These are phyloP conservation scores for Abrostola triplasia DNA, from an alignment of 2,888 invertebrate genomes.

Conservation along the genomic window DNA sequence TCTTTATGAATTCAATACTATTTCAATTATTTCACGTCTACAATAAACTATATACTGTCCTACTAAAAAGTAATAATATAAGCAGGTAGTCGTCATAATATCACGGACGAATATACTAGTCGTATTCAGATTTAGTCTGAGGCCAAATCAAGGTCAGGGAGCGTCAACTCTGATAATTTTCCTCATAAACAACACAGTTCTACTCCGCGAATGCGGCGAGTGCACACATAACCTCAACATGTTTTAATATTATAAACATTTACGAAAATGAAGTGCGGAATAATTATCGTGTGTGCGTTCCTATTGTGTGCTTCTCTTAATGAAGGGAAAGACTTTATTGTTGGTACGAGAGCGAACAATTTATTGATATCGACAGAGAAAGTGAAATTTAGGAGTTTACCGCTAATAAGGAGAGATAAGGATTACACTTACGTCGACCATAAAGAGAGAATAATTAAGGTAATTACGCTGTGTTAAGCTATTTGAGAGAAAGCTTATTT, in stretches of 20 bases:
- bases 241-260: slow-evolving; percentile 41
- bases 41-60: slow-evolving; percentile 9
- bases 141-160: slow-evolving; percentile 67
- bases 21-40: slow-evolving; percentile 19
- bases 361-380: slow-evolving; percentile 79
- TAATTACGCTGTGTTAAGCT: slow-evolving; percentile 43
- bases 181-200: slow-evolving; percentile 62
- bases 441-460: slow-evolving; percentile 79
- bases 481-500: slow-evolving; percentile 1
- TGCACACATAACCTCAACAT: slow-evolving; percentile 65
- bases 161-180: slow-evolving; percentile 67
- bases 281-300: slow-evolving; percentile 65
- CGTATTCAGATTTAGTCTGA: slow-evolving; percentile 52
- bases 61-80: slow-evolving; percentile 14
- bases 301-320: slow-evolving; percentile 65
- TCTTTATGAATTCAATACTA: slow-evolving; percentile 21
- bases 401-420: slow-evolving; percentile 75
- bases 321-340: slow-evolving; percentile 76
- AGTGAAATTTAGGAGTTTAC: slow-evolving; percentile 69
- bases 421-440: slow-evolving; percentile 77
- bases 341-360: slow-evolving; percentile 77
- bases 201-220: slow-evolving; percentile 48
- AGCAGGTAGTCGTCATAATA: slow-evolving; percentile 42
- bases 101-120: slow-evolving; percentile 21
- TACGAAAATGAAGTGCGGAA: slow-evolving; percentile 69